Percentiles rank a stretch among this genome's conserved stretches.
phyloP scores from a whole-genome alignment of 2,113 vertebrate species.

The Serinus canaria region DNA sequence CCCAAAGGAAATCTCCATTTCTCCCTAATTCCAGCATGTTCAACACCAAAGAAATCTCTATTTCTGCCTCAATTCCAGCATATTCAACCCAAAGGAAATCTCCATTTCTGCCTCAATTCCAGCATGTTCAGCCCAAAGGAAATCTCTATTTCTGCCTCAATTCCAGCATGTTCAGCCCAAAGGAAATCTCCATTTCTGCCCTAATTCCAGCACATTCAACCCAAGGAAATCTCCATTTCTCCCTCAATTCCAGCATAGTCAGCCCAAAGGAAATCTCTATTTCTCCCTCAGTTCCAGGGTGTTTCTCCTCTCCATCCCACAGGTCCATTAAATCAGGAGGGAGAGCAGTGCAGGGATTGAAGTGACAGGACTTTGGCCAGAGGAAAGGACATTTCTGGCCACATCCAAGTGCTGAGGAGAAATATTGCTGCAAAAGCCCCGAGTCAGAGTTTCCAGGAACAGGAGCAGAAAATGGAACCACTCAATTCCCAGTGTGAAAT shows the following conservation, averaged over 20 bases:
- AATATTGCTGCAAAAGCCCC: not conserved
- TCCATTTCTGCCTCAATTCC: too few species aligned
- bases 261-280: too few species aligned
- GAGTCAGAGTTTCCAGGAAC: not conserved
- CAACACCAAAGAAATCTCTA: not conserved
- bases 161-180: too few species aligned
- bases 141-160: too few species aligned
- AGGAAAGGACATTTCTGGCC: not conserved
- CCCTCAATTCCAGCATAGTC: not conserved
- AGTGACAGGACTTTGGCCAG: not conserved
- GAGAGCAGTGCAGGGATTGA: not conserved
- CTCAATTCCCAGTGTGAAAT: not conserved
- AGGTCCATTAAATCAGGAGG: not conserved
- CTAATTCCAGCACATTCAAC: too few species aligned
- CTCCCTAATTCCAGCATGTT: too few species aligned
- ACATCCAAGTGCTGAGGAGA: not conserved
- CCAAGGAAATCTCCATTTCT: not conserved
- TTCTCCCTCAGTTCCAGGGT: too few species aligned
- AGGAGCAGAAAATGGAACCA: not conserved
- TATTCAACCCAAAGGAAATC: too few species aligned
- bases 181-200: too few species aligned
- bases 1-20: too few species aligned
- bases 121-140: too few species aligned
- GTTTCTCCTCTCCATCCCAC: not conserved
- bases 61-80: not conserved